These are phyloP conservation scores for Epinephelus lanceolatus DNA, from an alignment of 2,113 vertebrate species.

Conservation along the genomic window DNA sequence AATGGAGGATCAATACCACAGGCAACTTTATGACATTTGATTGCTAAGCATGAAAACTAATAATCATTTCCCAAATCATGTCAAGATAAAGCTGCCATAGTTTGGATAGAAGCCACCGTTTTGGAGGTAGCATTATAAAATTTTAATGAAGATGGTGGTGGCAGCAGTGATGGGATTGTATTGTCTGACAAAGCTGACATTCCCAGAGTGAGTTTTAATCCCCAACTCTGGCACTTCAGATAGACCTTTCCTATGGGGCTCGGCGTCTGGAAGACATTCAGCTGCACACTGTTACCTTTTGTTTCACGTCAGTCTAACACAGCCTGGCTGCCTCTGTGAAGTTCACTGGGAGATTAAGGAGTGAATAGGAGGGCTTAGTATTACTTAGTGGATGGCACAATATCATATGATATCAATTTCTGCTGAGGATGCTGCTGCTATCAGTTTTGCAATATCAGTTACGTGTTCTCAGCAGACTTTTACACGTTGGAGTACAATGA, in stretches of 20 bases:
- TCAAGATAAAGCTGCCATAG: background rate
- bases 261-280: constrained; percentile 43
- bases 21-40: background rate
- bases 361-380: constrained; percentile 25
- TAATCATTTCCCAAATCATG: constrained; percentile 15
- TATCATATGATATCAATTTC: constrained; percentile 36
- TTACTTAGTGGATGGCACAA: constrained; percentile 31
- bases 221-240: constrained; percentile 51
- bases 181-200: constrained; percentile 65
- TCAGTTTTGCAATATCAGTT: constrained; percentile 31
- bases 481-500: constrained; percentile 1
- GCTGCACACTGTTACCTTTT: constrained; percentile 55
- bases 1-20: background rate
- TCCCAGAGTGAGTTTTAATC: constrained; percentile 72
- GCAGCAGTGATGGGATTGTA: constrained; percentile 33
- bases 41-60: background rate
- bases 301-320: constrained; percentile 47
- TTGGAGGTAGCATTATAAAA: constrained; percentile 37
- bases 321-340: constrained; percentile 33
- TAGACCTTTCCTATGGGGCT: constrained; percentile 30
- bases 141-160: constrained; percentile 48
- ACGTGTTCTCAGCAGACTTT: background rate
- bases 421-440: constrained; percentile 25
- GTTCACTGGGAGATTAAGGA: constrained; percentile 47
- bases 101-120: constrained; percentile 7